Evolutionary conservation across 2,113 vertebrate genomes (phyloP).

Genomic region (Neogobius melanostomus): DNA sequence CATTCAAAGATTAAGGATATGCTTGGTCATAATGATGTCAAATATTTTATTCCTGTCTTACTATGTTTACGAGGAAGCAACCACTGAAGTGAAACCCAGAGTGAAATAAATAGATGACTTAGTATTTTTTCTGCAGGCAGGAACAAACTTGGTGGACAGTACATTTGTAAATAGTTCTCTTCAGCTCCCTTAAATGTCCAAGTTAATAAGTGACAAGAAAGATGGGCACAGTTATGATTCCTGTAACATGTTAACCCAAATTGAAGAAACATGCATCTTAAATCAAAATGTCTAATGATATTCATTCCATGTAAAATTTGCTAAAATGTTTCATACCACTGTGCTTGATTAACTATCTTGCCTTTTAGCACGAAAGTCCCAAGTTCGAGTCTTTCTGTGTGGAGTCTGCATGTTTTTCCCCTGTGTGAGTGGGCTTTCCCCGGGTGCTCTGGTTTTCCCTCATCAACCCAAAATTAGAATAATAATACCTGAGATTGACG

Average conservation of each 20-base stretch:
- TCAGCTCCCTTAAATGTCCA: neutral
- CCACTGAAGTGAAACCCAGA: too few species aligned
- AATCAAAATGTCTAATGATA: neutral
- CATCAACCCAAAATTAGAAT: too few species aligned
- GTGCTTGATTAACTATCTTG: too few species aligned
- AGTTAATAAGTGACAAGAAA: constrained; percentile 52
- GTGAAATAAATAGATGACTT: constrained; percentile 34
- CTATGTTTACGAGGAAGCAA: neutral
- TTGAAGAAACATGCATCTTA: neutral
- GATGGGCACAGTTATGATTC: neutral
- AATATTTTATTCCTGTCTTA: neutral
- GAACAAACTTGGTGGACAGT: constrained; percentile 28
- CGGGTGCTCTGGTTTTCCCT: too few species aligned
- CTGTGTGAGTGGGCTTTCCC: too few species aligned
- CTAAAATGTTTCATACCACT: neutral
- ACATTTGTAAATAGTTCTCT: constrained; percentile 43
- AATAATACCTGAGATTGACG: too few species aligned
- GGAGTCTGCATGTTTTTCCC: too few species aligned
- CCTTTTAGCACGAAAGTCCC: too few species aligned
- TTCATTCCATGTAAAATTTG: neutral
- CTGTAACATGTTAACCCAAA: neutral
- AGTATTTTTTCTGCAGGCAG: constrained; percentile 21
- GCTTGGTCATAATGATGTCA: neutral
- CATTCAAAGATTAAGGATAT: too few species aligned
- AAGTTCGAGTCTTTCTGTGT: too few species aligned